A percentile compares a stretch with the other conserved stretches of the same genome.
phyloP scores from a whole-genome alignment of 2,797 vertebrate species.

The Falco rusticolus region DNA sequence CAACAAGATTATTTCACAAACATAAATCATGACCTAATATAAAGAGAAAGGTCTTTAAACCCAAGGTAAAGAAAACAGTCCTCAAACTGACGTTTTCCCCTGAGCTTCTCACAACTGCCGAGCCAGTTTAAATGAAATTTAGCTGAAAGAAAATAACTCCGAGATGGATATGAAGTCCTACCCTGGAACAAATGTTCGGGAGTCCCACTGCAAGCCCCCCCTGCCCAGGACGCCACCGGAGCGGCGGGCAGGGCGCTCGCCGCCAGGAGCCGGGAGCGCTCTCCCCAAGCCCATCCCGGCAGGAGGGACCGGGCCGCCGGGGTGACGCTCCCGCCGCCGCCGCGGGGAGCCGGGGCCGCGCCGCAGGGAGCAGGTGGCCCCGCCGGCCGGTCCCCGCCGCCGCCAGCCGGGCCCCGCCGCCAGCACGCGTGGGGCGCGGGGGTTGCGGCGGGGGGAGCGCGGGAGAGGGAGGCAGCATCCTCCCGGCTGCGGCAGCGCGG shows the following conservation, averaged over 20 bases:
- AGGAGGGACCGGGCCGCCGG: neutral
- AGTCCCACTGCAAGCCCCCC: neutral
- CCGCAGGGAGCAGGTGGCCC: slow-evolving; percentile 15
- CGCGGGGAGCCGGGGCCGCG: neutral
- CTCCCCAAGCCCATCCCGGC: neutral
- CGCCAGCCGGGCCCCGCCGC: neutral
- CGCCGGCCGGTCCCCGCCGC: neutral
- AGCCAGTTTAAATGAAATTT: slow-evolving; percentile 4
- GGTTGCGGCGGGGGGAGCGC: too few species aligned
- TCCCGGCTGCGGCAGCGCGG: neutral
- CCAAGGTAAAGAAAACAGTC: neutral
- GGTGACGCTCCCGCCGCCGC: neutral
- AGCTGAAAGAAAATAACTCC: neutral
- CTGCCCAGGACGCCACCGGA: accelerated
- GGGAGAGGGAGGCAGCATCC: neutral
- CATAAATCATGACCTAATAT: neutral
- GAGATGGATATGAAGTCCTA: neutral
- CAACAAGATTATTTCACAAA: neutral
- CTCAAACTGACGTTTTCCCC: neutral
- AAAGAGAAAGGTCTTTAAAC: neutral
- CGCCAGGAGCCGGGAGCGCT: neutral
- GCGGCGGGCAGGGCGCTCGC: neutral
- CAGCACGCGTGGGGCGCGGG: neutral
- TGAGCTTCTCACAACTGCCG: neutral
- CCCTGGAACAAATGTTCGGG: neutral